Base-by-base conservation (phyloP, 2,797 vertebrate species). In the Bryconaethiops microstoma region DNA sequence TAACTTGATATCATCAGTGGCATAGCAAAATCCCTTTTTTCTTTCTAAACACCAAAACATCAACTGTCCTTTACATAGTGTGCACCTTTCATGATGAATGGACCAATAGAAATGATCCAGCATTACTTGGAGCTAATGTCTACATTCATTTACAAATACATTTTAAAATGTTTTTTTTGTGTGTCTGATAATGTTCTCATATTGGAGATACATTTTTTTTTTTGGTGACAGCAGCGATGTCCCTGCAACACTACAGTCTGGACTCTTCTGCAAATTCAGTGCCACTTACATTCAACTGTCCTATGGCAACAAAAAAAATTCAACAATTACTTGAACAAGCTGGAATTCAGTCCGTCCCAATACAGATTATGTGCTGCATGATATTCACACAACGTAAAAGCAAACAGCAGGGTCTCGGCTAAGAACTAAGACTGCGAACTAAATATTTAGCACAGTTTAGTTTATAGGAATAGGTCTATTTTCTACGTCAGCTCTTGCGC, bases 241-340 rank as follows among this genome's bases (percentile, higher is more conserved):
- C 23, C 70, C 78, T 78, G 40, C 54, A 62, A 81, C 68, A 62
- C 72, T 54, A 71, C 79, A 62, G 60, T 35, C 4, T 75, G 76
- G 80, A 85, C 83, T 70, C 35, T 68, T 52, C 76, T 74, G 86
- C 85, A 88, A 88, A 87, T 86, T 74, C 73, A 64, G 75, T 90
- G 85, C 83, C 88, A 45, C 35, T 55, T 88, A 83, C 88, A 87
- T 89, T 88, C 82, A 83, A 84, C 80, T 74, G 85, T 92, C 86
- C 84, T 88, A 87, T 89, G 88, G 90, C 90, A 91, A 89, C 85
- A 83, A 60, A 81, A 86, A 85, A 10, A 76, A 74, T 80, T 65
- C 2, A 40, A 39, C 35, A 85, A 80, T 88, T 73, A 76, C 86
- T 73, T 65, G 77, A 81, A 83, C 40, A 75, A 76, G 48, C 63